phyloP scores from a whole-genome alignment of 2,888 invertebrate species.

The Rhaphigaster nebulosa region DNA sequence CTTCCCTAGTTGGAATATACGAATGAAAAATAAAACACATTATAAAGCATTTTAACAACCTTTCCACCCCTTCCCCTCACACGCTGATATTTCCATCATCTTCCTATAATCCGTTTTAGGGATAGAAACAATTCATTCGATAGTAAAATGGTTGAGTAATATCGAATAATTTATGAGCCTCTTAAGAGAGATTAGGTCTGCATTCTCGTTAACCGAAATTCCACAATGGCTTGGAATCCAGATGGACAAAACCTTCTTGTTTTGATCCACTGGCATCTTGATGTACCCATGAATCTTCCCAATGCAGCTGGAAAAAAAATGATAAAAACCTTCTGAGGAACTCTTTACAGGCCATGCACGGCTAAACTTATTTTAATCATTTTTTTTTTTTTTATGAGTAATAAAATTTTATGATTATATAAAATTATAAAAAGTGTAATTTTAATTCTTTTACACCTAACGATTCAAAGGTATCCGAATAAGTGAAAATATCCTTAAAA shows the following conservation, averaged over 20 bases:
- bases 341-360: no score
- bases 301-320: background rate
- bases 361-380: no score
- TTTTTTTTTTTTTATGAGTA: no score
- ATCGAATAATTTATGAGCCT: background rate
- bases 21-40: no score
- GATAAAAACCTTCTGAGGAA: no score
- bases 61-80: background rate
- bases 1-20: no score
- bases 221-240: background rate
- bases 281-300: slow-evolving; percentile 7
- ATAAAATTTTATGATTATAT: no score
- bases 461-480: no score
- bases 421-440: no score
- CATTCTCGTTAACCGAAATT: slow-evolving; percentile 16
- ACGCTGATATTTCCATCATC: background rate
- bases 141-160: background rate
- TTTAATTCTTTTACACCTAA: no score
- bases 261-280: background rate
- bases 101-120: background rate
- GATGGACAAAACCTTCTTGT: background rate
- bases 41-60: background rate
- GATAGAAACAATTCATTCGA: background rate
- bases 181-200: background rate
- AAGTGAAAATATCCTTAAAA: no score